phyloP scores from a whole-genome alignment of 2,797 vertebrate genomes.

The Nothura maculosa region DNA sequence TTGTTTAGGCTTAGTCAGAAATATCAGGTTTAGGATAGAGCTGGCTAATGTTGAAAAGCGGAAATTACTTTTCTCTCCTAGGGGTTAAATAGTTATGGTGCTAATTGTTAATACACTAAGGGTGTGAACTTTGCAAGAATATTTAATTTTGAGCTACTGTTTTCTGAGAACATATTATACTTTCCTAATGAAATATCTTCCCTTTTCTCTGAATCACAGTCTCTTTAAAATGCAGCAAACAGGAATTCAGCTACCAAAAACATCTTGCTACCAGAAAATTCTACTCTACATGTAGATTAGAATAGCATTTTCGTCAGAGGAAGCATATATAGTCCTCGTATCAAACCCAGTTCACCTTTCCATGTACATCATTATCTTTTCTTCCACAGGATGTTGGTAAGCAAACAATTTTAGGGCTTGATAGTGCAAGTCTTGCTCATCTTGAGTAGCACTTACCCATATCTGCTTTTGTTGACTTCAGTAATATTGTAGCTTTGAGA shows the following conservation, averaged over 20 bases:
- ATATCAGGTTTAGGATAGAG: neutral
- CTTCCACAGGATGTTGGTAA: neutral
- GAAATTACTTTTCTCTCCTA: slow-evolving; percentile 27
- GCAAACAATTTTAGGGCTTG: slow-evolving; percentile 46
- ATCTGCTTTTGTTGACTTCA: slow-evolving; percentile 20
- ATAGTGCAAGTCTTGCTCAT: slow-evolving; percentile 39
- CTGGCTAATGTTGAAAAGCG: neutral
- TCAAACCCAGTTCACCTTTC: slow-evolving; percentile 6
- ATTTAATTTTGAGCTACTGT: slow-evolving; percentile 30
- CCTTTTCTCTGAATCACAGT: neutral
- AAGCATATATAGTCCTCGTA: neutral
- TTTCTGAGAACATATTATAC: neutral
- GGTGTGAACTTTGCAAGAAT: neutral
- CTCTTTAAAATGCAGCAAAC: neutral
- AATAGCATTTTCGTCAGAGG: slow-evolving; percentile 28
- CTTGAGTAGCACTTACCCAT: slow-evolving; percentile 28
- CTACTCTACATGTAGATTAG: slow-evolving; percentile 13
- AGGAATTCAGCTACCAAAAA: neutral
- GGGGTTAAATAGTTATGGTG: slow-evolving; percentile 20
- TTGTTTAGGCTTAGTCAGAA: slow-evolving; percentile 37
- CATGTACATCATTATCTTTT: slow-evolving; percentile 11
- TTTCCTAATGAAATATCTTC: neutral
- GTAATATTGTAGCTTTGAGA: slow-evolving; percentile 18
- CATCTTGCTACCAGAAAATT: neutral
- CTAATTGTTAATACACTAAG: neutral